Evolutionary conservation across 1,140 invertebrate genomes (phyloP).

Genomic region (Druon quercuslanigerum): DNA sequence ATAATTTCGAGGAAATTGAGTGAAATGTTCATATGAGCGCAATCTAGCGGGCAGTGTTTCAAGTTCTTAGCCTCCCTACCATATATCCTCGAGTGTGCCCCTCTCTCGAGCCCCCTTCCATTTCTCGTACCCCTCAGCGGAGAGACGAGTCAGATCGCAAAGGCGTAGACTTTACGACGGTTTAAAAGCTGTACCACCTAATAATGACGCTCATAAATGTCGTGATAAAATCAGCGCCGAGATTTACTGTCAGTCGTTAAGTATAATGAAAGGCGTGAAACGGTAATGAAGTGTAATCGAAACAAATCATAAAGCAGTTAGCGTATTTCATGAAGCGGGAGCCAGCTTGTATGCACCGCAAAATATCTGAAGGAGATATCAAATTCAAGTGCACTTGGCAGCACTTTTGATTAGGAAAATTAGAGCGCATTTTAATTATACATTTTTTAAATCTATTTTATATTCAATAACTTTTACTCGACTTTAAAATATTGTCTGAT

Average conservation of each 20-base stretch:
- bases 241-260: conserved; percentile 71
- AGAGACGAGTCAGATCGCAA: conserved; percentile 64
- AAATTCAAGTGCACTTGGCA: background rate
- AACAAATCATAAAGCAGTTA: conserved; percentile 71
- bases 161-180: conserved; percentile 73
- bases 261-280: conserved; percentile 67
- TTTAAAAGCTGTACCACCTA: conserved; percentile 67
- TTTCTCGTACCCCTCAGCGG: conserved; percentile 36
- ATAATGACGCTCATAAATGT: conserved; percentile 75
- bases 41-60: conserved; percentile 65
- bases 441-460: no score
- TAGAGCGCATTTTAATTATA: background rate
- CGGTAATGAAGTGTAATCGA: conserved; percentile 74
- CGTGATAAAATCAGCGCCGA: conserved; percentile 73
- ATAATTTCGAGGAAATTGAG: conserved; percentile 1
- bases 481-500: no score
- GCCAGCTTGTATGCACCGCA: background rate
- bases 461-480: no score
- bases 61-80: conserved; percentile 68
- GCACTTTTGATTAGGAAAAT: background rate
- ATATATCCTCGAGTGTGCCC: conserved; percentile 38
- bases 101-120: conserved; percentile 46
- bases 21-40: conserved; percentile 55
- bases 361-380: conserved; percentile 1
- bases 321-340: conserved; percentile 40